Conservation (phyloP, 2,888 invertebrate genomes). For the Agrochola litura region DNA sequence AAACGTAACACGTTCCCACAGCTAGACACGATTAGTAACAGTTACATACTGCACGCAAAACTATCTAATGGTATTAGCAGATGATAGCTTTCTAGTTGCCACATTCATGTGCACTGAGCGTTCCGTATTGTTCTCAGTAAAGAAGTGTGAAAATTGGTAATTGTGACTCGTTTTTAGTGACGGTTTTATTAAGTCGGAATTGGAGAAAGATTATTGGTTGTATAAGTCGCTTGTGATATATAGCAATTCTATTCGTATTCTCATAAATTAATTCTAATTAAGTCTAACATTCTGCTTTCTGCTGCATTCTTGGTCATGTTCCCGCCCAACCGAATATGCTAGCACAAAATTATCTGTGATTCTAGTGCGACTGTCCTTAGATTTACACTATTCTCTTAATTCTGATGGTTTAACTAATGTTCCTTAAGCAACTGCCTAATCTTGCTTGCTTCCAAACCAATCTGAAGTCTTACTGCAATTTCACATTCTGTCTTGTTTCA, state of each 20-base stretch:
- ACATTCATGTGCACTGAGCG: slow-evolving; percentile 61
- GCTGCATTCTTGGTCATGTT: not conserved
- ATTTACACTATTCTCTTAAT: not conserved
- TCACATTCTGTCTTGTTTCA: slow-evolving; percentile 46
- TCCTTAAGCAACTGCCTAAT: not conserved
- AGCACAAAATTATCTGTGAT: not conserved
- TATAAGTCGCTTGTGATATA: not conserved
- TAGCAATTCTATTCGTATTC: not conserved
- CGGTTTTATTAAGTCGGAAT: slow-evolving; percentile 28
- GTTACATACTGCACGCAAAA: slow-evolving; percentile 48
- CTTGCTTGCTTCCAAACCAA: slow-evolving; percentile 15
- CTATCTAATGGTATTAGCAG: slow-evolving; percentile 46
- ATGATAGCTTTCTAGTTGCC: slow-evolving; percentile 59
- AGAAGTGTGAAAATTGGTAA: slow-evolving; percentile 52
- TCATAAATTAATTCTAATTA: not conserved
- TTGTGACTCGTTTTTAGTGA: slow-evolving; percentile 20
- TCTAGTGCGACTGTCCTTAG: not conserved
- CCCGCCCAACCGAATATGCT: not conserved
- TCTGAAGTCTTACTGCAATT: slow-evolving; percentile 21
- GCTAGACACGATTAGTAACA: slow-evolving; percentile 51
- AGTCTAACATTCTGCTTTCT: too few relatives aligned
- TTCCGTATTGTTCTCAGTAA: slow-evolving; percentile 56
- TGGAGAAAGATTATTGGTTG: slow-evolving; percentile 14
- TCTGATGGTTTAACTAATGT: not conserved
- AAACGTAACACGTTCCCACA: slow-evolving; percentile 49